These are phyloP conservation scores for Melanotaenia pygmaea DNA, from an alignment of 2,797 vertebrate genomes.

Conservation along the genomic window DNA sequence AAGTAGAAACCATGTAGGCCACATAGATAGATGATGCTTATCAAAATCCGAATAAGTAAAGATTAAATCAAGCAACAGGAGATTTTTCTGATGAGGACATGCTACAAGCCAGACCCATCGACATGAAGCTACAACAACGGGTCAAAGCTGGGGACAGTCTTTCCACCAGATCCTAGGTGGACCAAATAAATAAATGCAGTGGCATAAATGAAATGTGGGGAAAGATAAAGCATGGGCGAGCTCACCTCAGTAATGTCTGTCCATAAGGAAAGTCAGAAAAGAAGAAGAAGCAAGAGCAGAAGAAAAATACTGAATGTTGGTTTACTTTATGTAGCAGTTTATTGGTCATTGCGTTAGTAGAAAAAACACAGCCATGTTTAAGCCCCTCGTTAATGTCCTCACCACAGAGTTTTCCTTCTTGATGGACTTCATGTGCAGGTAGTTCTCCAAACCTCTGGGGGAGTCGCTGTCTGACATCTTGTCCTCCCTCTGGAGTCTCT, in stretches of 20 bases:
- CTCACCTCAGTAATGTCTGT: conserved; percentile 99
- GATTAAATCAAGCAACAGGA: no score
- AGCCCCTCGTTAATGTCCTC: conserved; percentile 60
- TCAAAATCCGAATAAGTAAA: no score
- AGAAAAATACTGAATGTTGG: background rate
- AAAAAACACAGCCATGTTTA: background rate
- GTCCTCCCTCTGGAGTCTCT: conserved; percentile 68
- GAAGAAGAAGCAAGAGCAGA: conserved; percentile 69
- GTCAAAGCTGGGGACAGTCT: no score
- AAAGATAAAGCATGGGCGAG: conserved; percentile 35
- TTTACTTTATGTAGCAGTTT: background rate
- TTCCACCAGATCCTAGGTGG: no score
- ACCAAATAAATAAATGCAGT: background rate
- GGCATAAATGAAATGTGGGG: background rate
- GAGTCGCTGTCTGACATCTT: conserved; percentile 86
- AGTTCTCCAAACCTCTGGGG: conserved; percentile 86
- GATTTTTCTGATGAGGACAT: no score
- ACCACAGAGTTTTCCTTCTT: conserved; percentile 96
- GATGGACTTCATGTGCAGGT: conserved; percentile 90
- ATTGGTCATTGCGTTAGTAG: background rate
- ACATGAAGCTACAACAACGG: no score
- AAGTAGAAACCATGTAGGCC: no score
- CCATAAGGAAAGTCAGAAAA: conserved; percentile 86
- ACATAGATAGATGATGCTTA: no score
- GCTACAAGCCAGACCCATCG: no score